phyloP scores from a whole-genome alignment of 2,888 invertebrate genomes.

The Sicus ferrugineus region DNA sequence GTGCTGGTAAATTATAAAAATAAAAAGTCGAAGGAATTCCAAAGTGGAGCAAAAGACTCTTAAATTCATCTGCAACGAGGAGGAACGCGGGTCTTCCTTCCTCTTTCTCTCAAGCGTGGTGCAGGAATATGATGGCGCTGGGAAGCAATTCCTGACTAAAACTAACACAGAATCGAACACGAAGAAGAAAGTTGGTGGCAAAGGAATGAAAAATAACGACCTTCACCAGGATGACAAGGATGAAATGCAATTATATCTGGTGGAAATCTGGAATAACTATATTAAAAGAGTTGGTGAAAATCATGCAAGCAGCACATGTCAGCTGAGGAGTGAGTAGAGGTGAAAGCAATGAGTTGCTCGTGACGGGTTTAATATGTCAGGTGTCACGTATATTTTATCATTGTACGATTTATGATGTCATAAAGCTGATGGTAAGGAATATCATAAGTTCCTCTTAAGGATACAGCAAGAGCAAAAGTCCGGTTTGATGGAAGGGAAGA shows the following conservation, averaged over 20 bases:
- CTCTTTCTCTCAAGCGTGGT: neutral
- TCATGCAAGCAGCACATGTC: constrained; percentile 9
- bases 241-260: constrained; percentile 14
- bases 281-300: neutral
- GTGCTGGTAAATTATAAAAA: too few relatives aligned
- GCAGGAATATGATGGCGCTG: neutral
- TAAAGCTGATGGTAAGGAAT: too few relatives aligned
- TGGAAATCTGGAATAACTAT: neutral
- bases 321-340: constrained; percentile 28
- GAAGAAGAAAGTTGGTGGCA: constrained; percentile 21
- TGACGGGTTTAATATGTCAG: too few relatives aligned
- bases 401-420: too few relatives aligned
- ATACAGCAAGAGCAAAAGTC: too few relatives aligned
- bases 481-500: too few relatives aligned
- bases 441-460: too few relatives aligned
- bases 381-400: too few relatives aligned
- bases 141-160: constrained; percentile 21
- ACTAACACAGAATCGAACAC: constrained; percentile 8
- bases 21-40: too few relatives aligned
- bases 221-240: constrained; percentile 13
- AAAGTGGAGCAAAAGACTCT: too few relatives aligned
- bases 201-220: constrained; percentile 19
- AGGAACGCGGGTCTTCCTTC: neutral
- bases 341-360: too few relatives aligned
- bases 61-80: neutral